phyloP scores from a whole-genome alignment of 2,113 vertebrate genomes.

The Dipodomys ordii region DNA sequence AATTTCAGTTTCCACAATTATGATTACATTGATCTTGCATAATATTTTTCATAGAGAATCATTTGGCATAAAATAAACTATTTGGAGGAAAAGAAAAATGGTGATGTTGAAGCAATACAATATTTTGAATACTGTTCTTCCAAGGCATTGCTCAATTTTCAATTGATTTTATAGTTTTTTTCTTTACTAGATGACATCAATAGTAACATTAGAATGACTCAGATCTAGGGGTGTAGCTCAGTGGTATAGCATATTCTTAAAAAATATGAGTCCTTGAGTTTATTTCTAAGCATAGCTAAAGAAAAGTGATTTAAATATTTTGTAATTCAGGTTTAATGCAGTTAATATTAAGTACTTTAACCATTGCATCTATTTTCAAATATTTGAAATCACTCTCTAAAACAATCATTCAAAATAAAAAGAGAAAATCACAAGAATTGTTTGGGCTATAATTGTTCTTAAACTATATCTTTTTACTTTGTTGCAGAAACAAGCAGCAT shows the following conservation, averaged over 20 bases:
- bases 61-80: neutral
- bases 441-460: neutral
- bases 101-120: neutral
- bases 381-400: neutral
- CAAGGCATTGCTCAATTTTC: neutral
- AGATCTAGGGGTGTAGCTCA: neutral
- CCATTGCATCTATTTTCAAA: neutral
- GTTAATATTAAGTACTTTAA: neutral
- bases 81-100: neutral
- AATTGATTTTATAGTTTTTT: neutral
- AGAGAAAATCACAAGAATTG: neutral
- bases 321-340: neutral
- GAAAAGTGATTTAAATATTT: neutral
- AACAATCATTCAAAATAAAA: constrained; percentile 19
- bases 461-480: neutral
- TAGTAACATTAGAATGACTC: neutral
- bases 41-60: neutral
- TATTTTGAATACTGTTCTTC: neutral
- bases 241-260: neutral
- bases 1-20: neutral
- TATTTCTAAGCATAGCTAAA: neutral
- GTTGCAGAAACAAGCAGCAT: constrained; percentile 90
- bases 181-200: neutral
- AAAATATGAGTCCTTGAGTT: neutral
- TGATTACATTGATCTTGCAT: neutral